Percentiles rank a stretch among this genome's conserved stretches.
Conservation (phyloP, 1,140 invertebrate genomes). For the Diachasmimorpha longicaudata region DNA sequence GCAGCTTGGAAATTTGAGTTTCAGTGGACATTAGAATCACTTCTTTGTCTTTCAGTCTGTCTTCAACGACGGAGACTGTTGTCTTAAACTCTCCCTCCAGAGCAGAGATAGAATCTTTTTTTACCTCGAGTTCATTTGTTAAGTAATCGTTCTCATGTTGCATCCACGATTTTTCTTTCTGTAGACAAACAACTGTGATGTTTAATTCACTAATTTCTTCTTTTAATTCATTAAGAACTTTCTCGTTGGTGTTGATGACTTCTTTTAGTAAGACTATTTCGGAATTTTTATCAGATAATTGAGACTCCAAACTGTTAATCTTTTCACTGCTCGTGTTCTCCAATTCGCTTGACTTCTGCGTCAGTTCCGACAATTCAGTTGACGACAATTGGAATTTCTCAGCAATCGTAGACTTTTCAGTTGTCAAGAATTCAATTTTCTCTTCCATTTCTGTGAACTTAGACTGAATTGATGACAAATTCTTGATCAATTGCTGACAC, state of each 20-base stretch:
- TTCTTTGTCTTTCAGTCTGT: slow-evolving; percentile 5
- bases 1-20: slow-evolving; percentile 12
- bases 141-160: slow-evolving; percentile 31
- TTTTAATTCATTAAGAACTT: neutral
- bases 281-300: neutral
- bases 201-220: neutral
- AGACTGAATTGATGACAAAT: neutral
- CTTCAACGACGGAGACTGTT: slow-evolving; percentile 38
- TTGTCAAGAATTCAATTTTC: slow-evolving; percentile 40
- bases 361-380: neutral
- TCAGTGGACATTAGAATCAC: slow-evolving; percentile 24
- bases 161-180: slow-evolving; percentile 21
- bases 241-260: neutral
- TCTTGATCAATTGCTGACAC: slow-evolving; percentile 55
- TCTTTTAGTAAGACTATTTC: neutral
- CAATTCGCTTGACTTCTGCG: slow-evolving; percentile 33
- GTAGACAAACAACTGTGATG: neutral
- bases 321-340: slow-evolving; percentile 14
- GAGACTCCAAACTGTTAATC: neutral
- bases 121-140: slow-evolving; percentile 36
- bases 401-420: slow-evolving; percentile 40
- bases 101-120: slow-evolving; percentile 27
- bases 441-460: slow-evolving; percentile 51
- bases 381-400: slow-evolving; percentile 36
- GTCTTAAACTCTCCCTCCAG: slow-evolving; percentile 55